Evolutionary conservation across 1,140 invertebrate species (phyloP).

Genomic region (Wiebesia pumilae): DNA sequence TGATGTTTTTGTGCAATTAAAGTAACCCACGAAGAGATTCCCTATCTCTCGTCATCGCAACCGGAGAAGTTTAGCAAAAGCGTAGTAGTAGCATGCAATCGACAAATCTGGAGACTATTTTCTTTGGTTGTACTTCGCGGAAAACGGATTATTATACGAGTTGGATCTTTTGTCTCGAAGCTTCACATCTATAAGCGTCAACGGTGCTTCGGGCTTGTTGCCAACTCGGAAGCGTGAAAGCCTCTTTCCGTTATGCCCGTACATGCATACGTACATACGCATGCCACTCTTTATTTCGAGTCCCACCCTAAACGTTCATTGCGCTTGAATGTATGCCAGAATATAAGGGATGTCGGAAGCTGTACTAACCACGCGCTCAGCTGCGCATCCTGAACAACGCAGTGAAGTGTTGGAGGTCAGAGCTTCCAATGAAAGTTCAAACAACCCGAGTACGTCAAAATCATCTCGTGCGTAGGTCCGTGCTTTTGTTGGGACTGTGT

Average conservation of each 20-base stretch:
- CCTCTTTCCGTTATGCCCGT: constrained; percentile 57
- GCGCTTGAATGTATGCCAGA: constrained; percentile 64
- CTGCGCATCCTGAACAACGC: not conserved
- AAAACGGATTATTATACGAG: constrained; percentile 39
- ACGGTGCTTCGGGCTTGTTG: constrained; percentile 56
- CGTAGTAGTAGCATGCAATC: not conserved
- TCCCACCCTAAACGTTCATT: constrained; percentile 56
- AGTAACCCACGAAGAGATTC: not conserved
- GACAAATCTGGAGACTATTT: not conserved
- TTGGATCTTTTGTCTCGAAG: constrained; percentile 58
- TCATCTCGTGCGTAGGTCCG: not conserved
- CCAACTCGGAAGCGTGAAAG: constrained; percentile 63
- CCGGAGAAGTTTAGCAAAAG: constrained; percentile 2
- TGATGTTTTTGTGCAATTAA: not conserved
- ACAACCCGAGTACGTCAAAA: constrained; percentile 15
- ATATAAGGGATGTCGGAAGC: constrained; percentile 36
- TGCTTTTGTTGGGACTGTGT: not conserved
- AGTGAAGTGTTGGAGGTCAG: not conserved
- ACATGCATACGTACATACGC: constrained; percentile 19
- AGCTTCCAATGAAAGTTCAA: not conserved
- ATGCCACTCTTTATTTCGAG: constrained; percentile 56
- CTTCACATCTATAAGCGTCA: constrained; percentile 16
- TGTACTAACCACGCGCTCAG: not conserved
- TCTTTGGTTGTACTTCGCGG: not conserved
- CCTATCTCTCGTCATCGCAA: not conserved